Percentiles rank a stretch among this genome's conserved stretches.
These are phyloP conservation scores for Tridacna crocea DNA, from an alignment of 2,888 invertebrate species.

Conservation along the genomic window DNA sequence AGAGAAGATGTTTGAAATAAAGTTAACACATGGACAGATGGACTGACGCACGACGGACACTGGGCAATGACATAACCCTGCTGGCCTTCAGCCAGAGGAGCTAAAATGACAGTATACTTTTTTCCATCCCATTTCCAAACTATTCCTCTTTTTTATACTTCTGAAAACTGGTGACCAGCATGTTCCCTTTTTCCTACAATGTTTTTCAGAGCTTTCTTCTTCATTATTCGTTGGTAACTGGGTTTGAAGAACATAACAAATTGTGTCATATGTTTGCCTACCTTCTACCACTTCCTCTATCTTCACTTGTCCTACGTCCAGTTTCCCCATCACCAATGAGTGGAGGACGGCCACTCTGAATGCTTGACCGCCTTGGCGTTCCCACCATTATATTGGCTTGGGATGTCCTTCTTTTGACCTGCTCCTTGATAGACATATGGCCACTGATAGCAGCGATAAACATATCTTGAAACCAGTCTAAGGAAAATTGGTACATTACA, in stretches of 20 bases:
- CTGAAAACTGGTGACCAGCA: not conserved
- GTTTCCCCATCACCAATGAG: slow-evolving; percentile 24
- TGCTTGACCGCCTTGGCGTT: slow-evolving; percentile 59
- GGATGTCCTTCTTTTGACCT: slow-evolving; percentile 38
- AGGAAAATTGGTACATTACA: slow-evolving; percentile 84
- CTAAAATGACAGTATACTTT: too few relatives aligned
- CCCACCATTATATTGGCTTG: slow-evolving; percentile 43
- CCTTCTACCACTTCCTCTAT: slow-evolving; percentile 22
- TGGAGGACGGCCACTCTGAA: slow-evolving; percentile 39
- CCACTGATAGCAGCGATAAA: slow-evolving; percentile 80
- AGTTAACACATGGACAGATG: too few relatives aligned
- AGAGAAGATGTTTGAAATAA: too few relatives aligned
- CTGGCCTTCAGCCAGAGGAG: too few relatives aligned
- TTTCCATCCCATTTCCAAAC: too few relatives aligned
- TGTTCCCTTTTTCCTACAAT: not conserved
- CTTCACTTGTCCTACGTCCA: slow-evolving; percentile 16
- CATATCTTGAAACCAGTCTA: slow-evolving; percentile 83
- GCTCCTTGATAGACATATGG: slow-evolving; percentile 53
- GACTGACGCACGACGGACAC: too few relatives aligned
- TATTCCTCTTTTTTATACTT: too few relatives aligned
- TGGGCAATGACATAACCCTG: too few relatives aligned
- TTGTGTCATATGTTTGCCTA: not conserved
- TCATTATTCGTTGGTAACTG: not conserved
- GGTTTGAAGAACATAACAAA: too few relatives aligned
- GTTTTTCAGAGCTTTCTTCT: not conserved